Evolutionary conservation across 2,113 vertebrate species (phyloP), one percentile per base, ranked within the genome.

Genomic region (Fukomys damarensis): DNA sequence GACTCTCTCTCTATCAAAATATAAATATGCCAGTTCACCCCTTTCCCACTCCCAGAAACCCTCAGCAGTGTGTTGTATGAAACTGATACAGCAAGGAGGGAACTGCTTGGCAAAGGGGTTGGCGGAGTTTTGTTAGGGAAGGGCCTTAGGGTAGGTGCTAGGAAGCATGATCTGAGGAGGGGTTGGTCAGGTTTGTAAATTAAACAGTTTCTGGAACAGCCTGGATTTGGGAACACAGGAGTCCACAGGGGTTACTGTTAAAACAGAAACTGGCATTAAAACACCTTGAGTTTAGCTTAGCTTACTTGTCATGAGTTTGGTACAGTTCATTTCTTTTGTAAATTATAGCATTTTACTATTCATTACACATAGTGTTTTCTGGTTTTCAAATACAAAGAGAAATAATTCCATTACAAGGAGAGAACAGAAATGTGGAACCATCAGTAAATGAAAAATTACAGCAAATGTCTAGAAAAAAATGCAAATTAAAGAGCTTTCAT

Each of bases 391-490:
- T 89, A 63, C 12, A 80, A 94, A 83, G 49, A 46, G 74, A 85
- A 93, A 94, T n/a, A 95, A 94, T 84, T 61, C 52, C 7, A 43
- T 61, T 41, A n/a, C 35, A 54, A 38, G 1, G 89, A 82, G 8
- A 93, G 65, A 58, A 74, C 20, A 89, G 80, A 89, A 80, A 76
- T 80, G 26, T 16, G 32, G 26, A 86, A 26, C 66, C 49, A 81
- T 20, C 56, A 49, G 30, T 24, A 35, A 86, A 52, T 80, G 30
- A 93, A 35, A 95, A 96, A 95, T 41, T 83, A 5, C 30, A 80
- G 19, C 38, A 90, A 46, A 82, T 95, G 89, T 95, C 89, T 89
- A 54, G 74, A 83, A 93, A 96, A 89, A 95, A 77, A 87, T 65
- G 74, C 19, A 72, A 89, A 74, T 58, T 7, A 38, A 43, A 85